phyloP scores from a whole-genome alignment of 2,797 vertebrate genomes.

The Margarornis squamiger region DNA sequence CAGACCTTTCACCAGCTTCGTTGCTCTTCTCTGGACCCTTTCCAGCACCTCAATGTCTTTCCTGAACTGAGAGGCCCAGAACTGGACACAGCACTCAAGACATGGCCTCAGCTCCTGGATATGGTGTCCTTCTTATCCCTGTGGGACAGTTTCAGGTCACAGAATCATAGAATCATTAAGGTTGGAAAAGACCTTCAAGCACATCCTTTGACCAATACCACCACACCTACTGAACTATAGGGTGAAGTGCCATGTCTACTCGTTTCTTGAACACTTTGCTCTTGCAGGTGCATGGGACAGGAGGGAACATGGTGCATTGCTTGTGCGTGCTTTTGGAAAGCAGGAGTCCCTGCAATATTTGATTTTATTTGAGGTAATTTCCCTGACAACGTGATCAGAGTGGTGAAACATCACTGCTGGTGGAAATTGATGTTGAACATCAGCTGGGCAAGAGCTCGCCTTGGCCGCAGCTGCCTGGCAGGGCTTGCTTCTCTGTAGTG shows the following conservation, averaged over 20 bases:
- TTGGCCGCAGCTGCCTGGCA: neutral
- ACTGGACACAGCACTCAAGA: neutral
- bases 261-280: neutral
- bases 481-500: neutral
- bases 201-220: neutral
- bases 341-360: neutral
- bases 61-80: neutral
- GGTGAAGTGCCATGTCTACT: neutral
- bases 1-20: neutral
- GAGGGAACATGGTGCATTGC: neutral
- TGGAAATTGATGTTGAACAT: neutral
- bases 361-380: neutral
- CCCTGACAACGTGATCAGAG: neutral
- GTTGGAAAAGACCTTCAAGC: neutral
- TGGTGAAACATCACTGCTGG: rapidly evolving
- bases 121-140: neutral
- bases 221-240: neutral
- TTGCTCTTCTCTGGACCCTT: neutral
- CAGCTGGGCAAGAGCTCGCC: rapidly evolving
- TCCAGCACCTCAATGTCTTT: neutral
- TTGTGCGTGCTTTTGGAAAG: rapidly evolving
- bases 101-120: neutral
- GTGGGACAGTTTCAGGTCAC: neutral
- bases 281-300: neutral
- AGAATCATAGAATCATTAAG: neutral